Base-by-base conservation (phyloP, 2,113 vertebrate genomes). In the Caracal caracal region DNA sequence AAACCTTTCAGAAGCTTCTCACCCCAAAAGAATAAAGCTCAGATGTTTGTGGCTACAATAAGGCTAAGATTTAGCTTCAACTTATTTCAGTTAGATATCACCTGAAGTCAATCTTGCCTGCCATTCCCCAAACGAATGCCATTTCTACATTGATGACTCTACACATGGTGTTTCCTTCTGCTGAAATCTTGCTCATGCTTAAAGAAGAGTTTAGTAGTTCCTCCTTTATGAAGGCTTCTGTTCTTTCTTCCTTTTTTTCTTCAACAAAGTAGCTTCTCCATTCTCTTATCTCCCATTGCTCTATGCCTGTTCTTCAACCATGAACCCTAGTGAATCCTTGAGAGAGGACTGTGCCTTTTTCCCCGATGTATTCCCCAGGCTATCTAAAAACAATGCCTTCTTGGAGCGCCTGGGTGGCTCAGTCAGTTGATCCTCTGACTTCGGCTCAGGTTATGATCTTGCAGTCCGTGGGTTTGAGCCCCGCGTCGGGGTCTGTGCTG, bases 351-450 rank as follows among this genome's bases (percentile, higher is more conserved):
- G 1, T 82, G 66, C 5, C 51, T 86, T 79, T 83, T 22, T 71
- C 37, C n/a, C 6, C 12, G n/a, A 12, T 51, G 5, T 26, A 71
- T 63, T 78, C 37, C n/a, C 9, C 35, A 47, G n/a, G 22, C 40
- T 43, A 86, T 82, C 35, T 92, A 94, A 85, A 84, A 96, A 88
- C 26, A 30, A 81, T 47, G 90, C 9, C 1, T 82, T 84, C 53
- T 30, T 43, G 43, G 43, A 43, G 43, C 43, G 8, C 43, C 43
- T 43, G 43, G 43, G 43, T 43, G 43, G 43, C 43, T 43, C 43
- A 43, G 43, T 43, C 43, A 43, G 43, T 43, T 43, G 43, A 43
- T 43, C 43, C 43, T 43, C 43, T 43, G 43, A 43, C 43, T 43
- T 43, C 7, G 6, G 43, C 43, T 43, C 43, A 43, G 43, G 43